Evolutionary conservation across 2,113 vertebrate species (phyloP), one percentile per base, ranked within the genome.

Genomic region (Solea solea): DNA sequence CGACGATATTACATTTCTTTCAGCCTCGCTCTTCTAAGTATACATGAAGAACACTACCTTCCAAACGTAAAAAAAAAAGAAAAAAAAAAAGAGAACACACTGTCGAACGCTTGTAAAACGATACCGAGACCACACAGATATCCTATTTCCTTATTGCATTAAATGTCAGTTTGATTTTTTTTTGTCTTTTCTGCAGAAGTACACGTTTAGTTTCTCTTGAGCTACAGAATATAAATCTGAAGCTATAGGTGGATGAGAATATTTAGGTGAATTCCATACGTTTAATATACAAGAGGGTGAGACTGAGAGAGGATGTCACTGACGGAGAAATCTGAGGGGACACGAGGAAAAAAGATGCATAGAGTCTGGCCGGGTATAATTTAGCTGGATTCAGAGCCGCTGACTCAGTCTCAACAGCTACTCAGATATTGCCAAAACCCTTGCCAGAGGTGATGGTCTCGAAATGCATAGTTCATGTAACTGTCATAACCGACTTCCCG

Each of bases 391-490:
- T 15, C 50, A 21, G 46, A 71, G 72, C 51, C 62, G 58, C 1
- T 65, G 58, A 6, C 5, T 34, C 34, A 34, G 34, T 34, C 34
- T 34, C 3, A 34, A 34, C 34, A 34, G 34, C 34, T 34, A 34
- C 34, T 34, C 34, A 34, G 34, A 34, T 94, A 93, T 94, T 94
- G 93, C 93, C 87, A 86, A 83, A 74, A 72, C 77, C 74, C 66
- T 86, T 86, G 80, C 76, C 64, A 69, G 69, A 86, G 55, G 72
- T 79, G 87, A 85, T 69, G 51, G 66, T 72, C 55, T 88, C 78
- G 64, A 84, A 82, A 89, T 94, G 93, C 93, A 94, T 93, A 94
- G 93, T 86, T 92, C 53, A 90, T 89, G 87, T 86, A 69, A 54
- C 58, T 14, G 6, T 84, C 54, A 73, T 44, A 51, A 12, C 56